Base-by-base conservation (phyloP, 2,113 vertebrate genomes). In the Dipodomys spectabilis region DNA sequence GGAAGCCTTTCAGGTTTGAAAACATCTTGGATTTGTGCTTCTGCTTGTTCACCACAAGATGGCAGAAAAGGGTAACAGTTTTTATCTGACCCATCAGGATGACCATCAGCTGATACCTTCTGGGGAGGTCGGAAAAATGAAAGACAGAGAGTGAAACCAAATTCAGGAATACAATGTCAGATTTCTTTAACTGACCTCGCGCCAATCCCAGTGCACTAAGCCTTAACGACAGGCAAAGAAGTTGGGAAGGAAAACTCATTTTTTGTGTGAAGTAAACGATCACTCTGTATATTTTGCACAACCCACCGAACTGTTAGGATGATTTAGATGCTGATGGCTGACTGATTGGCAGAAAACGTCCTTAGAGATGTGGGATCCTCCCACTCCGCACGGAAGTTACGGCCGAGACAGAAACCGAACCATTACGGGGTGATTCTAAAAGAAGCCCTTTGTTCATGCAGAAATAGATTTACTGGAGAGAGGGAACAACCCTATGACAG, bases 41-140 rank as follows among this genome's bases (percentile, higher is more conserved):
- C 44, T 57, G 7, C 22, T 0, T 39, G 49, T 15, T 27, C 1
- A 49, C 49, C 94, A 83, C 88, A 27, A 39, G 85, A n/a, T 39
- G 91, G 80, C 94, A 93, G 91, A 27, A 82, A 88, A 96, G 53
- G 53, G 53, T 13, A 57, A 57, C 53, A 57, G 4, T 57, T 57
- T 49, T 57, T 16, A 57, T 18, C 12, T 4, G 4, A 57, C 53
- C 53, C 53, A 57, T 16, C 39, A 39, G 15, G 53, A 18, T 4
- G 53, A 13, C 3, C 53, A 2, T 57, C 53, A 57, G 53, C 53
- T 18, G 53, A 57, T 16, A 57, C 15, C 15, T 57, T 18, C 12
- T 3, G 53, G 53, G 15, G 15, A 18, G 53, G 12, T 9, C 8
- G 49, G 53, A 57, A 57, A 57, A 57, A 57, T 4, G 53, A 57